Evolutionary conservation across 1,140 invertebrate genomes (phyloP).

Genomic region (Vanessa atalanta): DNA sequence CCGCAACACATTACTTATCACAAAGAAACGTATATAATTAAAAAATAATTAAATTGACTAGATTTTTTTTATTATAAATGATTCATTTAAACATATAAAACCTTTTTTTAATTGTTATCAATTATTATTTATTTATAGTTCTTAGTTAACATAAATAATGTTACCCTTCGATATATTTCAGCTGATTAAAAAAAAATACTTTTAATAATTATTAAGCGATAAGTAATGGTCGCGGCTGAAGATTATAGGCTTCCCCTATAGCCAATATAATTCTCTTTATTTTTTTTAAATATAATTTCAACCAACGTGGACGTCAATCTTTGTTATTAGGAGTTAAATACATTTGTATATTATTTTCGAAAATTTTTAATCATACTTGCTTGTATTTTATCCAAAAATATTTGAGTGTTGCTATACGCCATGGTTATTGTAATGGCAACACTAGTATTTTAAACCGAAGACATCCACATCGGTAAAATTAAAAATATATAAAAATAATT

Average conservation of each 20-base stretch:
- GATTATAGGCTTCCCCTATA: slow-evolving; percentile 68
- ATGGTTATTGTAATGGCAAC: slow-evolving; percentile 26
- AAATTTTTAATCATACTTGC: slow-evolving; percentile 33
- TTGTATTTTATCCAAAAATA: slow-evolving; percentile 41
- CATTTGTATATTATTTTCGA: slow-evolving; percentile 35
- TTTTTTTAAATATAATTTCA: slow-evolving; percentile 43
- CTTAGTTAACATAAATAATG: too few relatives aligned
- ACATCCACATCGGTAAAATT: slow-evolving; percentile 68
- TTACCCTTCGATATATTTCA: background rate
- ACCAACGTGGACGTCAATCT: slow-evolving; percentile 50
- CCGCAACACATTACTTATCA: slow-evolving; percentile 42
- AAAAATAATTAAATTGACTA: too few relatives aligned
- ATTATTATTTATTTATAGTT: too few relatives aligned
- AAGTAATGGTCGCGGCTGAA: slow-evolving; percentile 53
- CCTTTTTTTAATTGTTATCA: background rate
- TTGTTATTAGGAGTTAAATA: slow-evolving; percentile 26
- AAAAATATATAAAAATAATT: slow-evolving; percentile 66
- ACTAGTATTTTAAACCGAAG: slow-evolving; percentile 34
- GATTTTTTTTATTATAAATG: too few relatives aligned
- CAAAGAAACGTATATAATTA: background rate
- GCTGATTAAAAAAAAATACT: background rate
- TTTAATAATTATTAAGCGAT: slow-evolving; percentile 41
- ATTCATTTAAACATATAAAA: background rate
- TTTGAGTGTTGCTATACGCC: slow-evolving; percentile 26
- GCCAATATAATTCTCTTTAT: slow-evolving; percentile 74